phyloP scores from a whole-genome alignment of 2,113 vertebrate genomes.

The Oxygymnocypris stewartii region DNA sequence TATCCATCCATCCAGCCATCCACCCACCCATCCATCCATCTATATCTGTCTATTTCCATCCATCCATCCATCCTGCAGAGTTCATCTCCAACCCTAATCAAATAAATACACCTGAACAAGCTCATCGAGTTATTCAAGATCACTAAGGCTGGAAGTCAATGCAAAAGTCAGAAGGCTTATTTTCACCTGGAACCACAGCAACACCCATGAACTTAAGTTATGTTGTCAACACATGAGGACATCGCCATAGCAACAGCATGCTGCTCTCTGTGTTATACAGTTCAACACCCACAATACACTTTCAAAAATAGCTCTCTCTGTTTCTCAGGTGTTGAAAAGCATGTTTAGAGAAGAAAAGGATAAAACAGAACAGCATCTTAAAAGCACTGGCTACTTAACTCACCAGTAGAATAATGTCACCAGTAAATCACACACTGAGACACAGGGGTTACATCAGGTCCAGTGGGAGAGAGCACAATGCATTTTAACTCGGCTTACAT shows the following conservation, averaged over 20 bases:
- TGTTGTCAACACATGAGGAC: not conserved
- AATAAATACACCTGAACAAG: too few species aligned
- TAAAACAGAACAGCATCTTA: not conserved
- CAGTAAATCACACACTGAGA: not conserved
- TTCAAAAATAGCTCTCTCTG: not conserved
- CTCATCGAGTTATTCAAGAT: too few species aligned
- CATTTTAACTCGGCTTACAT: conserved; percentile 9
- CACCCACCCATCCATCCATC: too few species aligned
- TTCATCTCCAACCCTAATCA: too few species aligned
- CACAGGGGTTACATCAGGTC: not conserved
- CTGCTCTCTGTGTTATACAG: not conserved
- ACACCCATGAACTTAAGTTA: too few species aligned
- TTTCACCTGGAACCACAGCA: not conserved
- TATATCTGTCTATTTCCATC: too few species aligned
- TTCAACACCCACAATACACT: not conserved
- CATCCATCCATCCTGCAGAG: too few species aligned
- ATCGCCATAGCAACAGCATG: not conserved
- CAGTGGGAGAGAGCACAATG: not conserved
- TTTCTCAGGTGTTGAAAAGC: not conserved
- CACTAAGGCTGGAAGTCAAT: too few species aligned
- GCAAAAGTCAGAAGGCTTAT: not conserved
- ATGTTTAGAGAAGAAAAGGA: not conserved
- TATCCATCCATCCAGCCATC: too few species aligned
- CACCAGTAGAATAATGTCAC: not conserved
- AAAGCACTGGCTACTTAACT: not conserved